Evolutionary conservation across 1,140 invertebrate species (phyloP).

Genomic region (Zaprionus vittiger): DNA sequence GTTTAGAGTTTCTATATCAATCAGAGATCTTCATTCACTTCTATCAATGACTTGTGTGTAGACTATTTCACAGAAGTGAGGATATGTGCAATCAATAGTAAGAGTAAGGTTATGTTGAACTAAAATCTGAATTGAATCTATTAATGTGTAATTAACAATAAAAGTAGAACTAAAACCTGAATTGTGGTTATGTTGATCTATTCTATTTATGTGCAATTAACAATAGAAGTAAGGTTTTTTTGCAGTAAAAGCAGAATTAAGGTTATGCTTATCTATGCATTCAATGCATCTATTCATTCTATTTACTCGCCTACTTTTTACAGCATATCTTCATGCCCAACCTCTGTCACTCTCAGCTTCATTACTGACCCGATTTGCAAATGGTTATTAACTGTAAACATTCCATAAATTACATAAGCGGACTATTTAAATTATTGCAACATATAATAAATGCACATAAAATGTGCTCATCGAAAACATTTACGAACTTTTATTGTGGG

Average conservation of each 20-base stretch:
- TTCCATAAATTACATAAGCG: slow-evolving; percentile 38
- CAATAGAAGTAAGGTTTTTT: not conserved
- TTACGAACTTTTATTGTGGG: slow-evolving; percentile 4
- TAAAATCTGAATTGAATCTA: not conserved
- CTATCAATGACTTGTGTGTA: no score
- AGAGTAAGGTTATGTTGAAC: not conserved
- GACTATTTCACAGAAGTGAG: not conserved
- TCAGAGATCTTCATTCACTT: no score
- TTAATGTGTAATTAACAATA: not conserved
- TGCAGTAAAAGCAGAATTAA: not conserved
- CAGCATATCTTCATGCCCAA: not conserved
- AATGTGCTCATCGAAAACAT: slow-evolving; percentile 10
- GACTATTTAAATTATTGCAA: slow-evolving; percentile 39
- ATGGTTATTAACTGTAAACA: slow-evolving; percentile 22
- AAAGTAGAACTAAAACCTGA: not conserved
- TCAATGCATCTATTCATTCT: no score
- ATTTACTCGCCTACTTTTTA: not conserved
- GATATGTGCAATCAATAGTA: not conserved
- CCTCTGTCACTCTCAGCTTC: not conserved
- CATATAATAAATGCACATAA: slow-evolving; percentile 32
- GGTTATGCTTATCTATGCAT: no score
- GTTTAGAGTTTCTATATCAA: not conserved
- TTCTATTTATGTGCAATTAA: not conserved
- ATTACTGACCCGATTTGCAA: slow-evolving; percentile 17
- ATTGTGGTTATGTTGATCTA: no score